Evolutionary conservation across 1,140 invertebrate species (phyloP), one percentile per base, ranked within the genome.

Genomic region (Tribolium castaneum): DNA sequence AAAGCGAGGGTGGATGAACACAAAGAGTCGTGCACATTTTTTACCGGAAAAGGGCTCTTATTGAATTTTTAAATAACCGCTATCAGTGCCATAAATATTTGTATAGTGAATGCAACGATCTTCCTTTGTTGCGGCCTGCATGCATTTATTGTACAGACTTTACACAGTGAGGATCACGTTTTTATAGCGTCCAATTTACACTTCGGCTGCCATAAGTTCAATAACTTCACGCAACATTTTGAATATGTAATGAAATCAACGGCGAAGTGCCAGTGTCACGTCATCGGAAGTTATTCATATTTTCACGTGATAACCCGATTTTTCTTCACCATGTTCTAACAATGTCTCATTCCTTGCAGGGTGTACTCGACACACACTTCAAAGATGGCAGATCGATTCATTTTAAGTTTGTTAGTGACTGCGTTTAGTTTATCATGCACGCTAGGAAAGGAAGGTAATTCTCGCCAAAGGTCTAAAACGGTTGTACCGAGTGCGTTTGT

Each of bases 381-480:
- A 73, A 73, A 73, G 30, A 54, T 51, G 71, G 59, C 59, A 35
- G 19, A 35, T 49, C 45, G 34, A 35, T 62, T 75, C 14, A 22
- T 62, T 75, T 62, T 59, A 13, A 59, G 56, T 75, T 62, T 62
- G n/a, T 19, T 75, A 14, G 30, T 75, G 39, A 62, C 54, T 7
- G 13, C 52, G 39, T 59, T 75, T 56, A 59, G 70, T 54, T 51
- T 75, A 75, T 39, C 73, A 59, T 75, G 25, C 39, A 54, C 73
- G 35, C 59, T 14, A 30, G 73, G 52, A 75, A 59, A 50, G 59
- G 73, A 75, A 75, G 56, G 73, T 75, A 75, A 56, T 51, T n/a
- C n/a, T n/a, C n/a, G n/a, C n/a, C n/a, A n/a, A n/a, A n/a, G n/a
- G n/a, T n/a, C n/a, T n/a, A n/a, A n/a, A n/a, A n/a, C n/a, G n/a